These are phyloP conservation scores for Pentalonia nigronervosa DNA, from an alignment of 1,140 invertebrate genomes.

Conservation along the genomic window DNA sequence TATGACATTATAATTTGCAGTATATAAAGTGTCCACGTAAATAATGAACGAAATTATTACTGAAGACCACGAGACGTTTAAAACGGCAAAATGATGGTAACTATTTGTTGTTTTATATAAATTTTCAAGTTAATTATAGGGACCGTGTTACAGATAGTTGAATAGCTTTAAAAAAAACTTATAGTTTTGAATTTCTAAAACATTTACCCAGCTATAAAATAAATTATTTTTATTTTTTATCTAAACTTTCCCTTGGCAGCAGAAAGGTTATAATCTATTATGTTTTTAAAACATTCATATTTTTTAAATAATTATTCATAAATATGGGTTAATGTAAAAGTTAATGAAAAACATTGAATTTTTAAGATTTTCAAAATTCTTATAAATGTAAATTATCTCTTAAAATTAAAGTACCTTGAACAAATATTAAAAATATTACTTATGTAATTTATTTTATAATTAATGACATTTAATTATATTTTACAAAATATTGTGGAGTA, in stretches of 20 bases:
- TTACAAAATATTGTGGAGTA: not conserved
- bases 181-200: not conserved
- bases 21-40: not conserved
- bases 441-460: not conserved
- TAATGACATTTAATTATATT: conserved; percentile 12
- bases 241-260: not conserved
- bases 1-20: no score
- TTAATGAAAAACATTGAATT: not conserved
- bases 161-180: not conserved
- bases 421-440: not conserved
- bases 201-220: not conserved
- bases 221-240: not conserved
- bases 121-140: not conserved
- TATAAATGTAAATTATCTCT: not conserved
- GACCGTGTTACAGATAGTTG: not conserved
- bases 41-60: not conserved
- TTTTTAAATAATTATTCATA: not conserved
- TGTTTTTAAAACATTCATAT: not conserved
- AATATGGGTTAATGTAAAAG: not conserved
- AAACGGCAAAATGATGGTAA: not conserved
- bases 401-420: not conserved
- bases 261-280: not conserved
- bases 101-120: not conserved
- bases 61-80: not conserved
- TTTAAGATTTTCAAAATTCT: not conserved